Percentiles rank a stretch among this genome's conserved stretches.
These are phyloP conservation scores for Phoeniculus purpureus DNA, from an alignment of 2,797 vertebrate genomes.

Conservation along the genomic window DNA sequence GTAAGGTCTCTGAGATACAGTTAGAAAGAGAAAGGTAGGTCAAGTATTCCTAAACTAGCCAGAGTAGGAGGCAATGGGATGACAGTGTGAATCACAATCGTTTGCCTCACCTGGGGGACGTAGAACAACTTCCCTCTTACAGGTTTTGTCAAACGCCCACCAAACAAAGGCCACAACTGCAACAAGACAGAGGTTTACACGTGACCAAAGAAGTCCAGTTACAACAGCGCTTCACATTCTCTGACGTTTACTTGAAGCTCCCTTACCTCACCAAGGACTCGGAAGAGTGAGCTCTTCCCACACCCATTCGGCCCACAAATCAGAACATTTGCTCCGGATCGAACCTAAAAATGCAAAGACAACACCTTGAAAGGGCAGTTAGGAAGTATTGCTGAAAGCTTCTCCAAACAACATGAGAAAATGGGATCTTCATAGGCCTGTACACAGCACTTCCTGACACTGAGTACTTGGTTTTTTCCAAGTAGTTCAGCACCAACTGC, in stretches of 20 bases:
- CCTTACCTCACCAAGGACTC: constrained; percentile 94
- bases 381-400: not conserved
- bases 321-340: constrained; percentile 93
- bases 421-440: not conserved
- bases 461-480: not conserved
- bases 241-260: fast-evolving
- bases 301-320: constrained; percentile 98
- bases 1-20: constrained; percentile 89
- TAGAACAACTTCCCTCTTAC: constrained; percentile 97
- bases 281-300: constrained; percentile 96
- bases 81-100: not conserved
- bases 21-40: not conserved
- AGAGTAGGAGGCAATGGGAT: not conserved
- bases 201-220: not conserved
- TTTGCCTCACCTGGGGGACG: constrained; percentile 91
- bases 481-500: not conserved
- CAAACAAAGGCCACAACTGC: constrained; percentile 97
- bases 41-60: not conserved
- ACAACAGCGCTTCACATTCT: not conserved
- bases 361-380: not conserved
- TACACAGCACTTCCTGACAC: not conserved
- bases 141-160: constrained; percentile 95
- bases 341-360: constrained; percentile 81
- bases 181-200: not conserved
- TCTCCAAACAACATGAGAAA: not conserved